Conservation (phyloP, 2,888 invertebrate genomes). For the Stramonita haemastoma region DNA sequence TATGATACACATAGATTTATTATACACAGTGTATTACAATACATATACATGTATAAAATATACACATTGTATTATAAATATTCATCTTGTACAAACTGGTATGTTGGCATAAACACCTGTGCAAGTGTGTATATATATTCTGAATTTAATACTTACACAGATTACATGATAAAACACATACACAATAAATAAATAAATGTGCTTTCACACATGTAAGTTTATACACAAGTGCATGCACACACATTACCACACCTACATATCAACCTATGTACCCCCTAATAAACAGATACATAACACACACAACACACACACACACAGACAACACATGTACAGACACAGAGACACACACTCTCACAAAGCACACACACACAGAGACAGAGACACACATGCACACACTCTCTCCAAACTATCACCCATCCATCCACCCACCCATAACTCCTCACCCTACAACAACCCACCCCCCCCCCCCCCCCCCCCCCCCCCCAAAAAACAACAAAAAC, state of each 20-base stretch:
- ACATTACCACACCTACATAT: background rate
- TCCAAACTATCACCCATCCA: background rate
- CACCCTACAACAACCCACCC: no score
- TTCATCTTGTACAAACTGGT: no score
- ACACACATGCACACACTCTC: background rate
- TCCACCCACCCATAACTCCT: background rate
- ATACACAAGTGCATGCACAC: background rate
- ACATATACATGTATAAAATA: no score
- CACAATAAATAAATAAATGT: no score
- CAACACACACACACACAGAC: background rate
- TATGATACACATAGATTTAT: no score
- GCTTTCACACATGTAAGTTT: background rate
- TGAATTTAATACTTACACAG: no score
- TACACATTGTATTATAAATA: no score
- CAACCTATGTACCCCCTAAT: background rate
- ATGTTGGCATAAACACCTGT: no score
- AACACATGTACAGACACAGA: background rate
- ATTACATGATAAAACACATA: no score
- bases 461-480: background rate
- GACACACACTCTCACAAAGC: background rate
- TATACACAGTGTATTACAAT: no score
- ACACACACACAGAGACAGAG: background rate
- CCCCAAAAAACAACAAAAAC: background rate
- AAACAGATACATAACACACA: background rate
- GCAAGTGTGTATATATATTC: no score